Evolutionary conservation across 1,140 invertebrate species (phyloP), one percentile per base, ranked within the genome.

Genomic region (Magallana ariakensis): DNA sequence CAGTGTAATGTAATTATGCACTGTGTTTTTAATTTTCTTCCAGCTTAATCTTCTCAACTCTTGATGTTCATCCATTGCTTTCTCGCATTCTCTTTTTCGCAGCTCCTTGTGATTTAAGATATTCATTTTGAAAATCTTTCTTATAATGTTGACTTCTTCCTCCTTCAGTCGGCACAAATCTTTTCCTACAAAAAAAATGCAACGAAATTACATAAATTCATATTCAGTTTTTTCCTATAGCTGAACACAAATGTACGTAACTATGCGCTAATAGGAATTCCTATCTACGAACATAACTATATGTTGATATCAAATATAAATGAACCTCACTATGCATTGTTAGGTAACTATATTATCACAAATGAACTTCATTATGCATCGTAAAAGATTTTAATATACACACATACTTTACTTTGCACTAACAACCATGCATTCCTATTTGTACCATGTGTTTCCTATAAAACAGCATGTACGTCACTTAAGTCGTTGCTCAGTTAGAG

Each of bases 1-100:
- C 16, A 19, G 53, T 62, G 26, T 62, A 19, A 66, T 85, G 55
- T 33, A 85, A 66, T 85, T 85, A 10, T 85, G 83, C 6, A 85
- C 26, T 46, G 83, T 85, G 26, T 85, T 85, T 46, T 85, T 70
- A 26, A 85, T 57, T 66, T 85, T 85, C 46, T 60, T 85, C 83
- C 83, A 85, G 10, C 56, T 26, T 22, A 85, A 70, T 19, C 46
- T 66, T 70, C 22, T 60, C 19, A 62, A 33, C 57, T 58, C 57
- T 46, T 60, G 16, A 46, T 70, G n/a, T 58, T 58, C 56, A 22
- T 46, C 83, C 26, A 70, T 70, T 33, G 83, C 57, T 60, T 70
- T 46, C 11, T 66, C 62, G 16, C 83, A 85, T 4, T 85, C 57
- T 66, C 46, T 70, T 58, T 19, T 26, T 5, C 62, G 57, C 13